Evolutionary conservation across 2,113 vertebrate genomes (phyloP).

Genomic region (Nothoprocta perdicaria): DNA sequence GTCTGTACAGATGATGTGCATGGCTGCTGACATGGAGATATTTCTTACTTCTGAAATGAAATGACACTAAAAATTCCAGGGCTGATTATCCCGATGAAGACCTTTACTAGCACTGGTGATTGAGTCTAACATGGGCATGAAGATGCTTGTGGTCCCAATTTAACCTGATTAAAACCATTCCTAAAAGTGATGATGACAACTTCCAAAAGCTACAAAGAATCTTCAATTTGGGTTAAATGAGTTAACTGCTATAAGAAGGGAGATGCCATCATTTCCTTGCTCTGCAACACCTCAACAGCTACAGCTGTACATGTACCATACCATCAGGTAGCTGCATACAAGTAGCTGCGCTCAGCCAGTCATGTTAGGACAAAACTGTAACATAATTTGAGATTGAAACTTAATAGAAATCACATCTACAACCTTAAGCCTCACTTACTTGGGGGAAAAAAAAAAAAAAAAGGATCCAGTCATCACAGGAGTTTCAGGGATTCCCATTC

Average conservation of each 20-base stretch:
- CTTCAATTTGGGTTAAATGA: neutral
- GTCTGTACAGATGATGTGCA: conserved; percentile 36
- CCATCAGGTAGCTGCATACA: neutral
- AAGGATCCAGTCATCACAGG: accelerated
- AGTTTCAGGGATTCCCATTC: neutral
- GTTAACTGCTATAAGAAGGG: neutral
- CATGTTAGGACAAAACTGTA: neutral
- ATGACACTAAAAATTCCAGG: neutral
- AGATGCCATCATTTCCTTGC: neutral
- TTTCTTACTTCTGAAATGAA: conserved; percentile 8
- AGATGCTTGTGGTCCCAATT: neutral
- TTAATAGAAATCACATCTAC: neutral
- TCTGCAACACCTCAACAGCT: neutral
- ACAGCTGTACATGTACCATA: neutral
- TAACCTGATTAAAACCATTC: neutral
- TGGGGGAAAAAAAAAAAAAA: neutral
- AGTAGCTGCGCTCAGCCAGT: accelerated
- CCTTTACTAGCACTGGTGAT: neutral
- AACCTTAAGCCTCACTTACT: neutral
- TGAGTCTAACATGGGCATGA: neutral
- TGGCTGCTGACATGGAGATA: neutral
- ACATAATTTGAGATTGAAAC: neutral
- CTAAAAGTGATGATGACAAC: neutral
- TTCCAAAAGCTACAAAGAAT: neutral
- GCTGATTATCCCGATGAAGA: neutral